phyloP scores from a whole-genome alignment of 1,140 invertebrate genomes.

The Drosophila yakuba region DNA sequence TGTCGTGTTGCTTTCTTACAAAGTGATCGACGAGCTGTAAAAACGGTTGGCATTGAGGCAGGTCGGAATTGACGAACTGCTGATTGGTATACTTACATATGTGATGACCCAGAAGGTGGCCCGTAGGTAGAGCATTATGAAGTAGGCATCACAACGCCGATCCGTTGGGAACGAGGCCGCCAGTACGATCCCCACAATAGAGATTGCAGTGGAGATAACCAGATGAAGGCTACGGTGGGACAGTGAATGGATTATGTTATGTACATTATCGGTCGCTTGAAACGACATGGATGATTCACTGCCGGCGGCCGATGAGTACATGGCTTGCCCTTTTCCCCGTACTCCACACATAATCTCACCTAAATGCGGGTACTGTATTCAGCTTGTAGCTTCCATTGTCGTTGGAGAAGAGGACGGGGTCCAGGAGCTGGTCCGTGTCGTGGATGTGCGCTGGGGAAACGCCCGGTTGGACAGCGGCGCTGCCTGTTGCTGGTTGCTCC shows the following conservation, averaged over 20 bases:
- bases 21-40: constrained; percentile 86
- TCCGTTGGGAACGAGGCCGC: constrained; percentile 86
- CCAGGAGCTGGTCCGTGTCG: constrained; percentile 59
- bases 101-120: constrained; percentile 88
- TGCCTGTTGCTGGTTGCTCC: constrained; percentile 37
- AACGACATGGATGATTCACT: constrained; percentile 54
- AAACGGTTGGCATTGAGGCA: constrained; percentile 31
- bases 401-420: constrained; percentile 63
- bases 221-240: constrained; percentile 83
- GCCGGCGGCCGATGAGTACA: constrained; percentile 7
- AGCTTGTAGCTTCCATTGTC: constrained; percentile 69
- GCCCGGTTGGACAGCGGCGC: constrained; percentile 41
- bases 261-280: constrained; percentile 14
- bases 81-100: constrained; percentile 84
- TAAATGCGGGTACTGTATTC: constrained; percentile 82
- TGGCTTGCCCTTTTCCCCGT: not conserved
- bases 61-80: constrained; percentile 20
- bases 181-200: constrained; percentile 87
- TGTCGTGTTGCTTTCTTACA: constrained; percentile 86
- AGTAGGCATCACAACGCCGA: constrained; percentile 88
- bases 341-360: constrained; percentile 47
- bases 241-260: constrained; percentile 30
- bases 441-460: constrained; percentile 19
- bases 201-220: constrained; percentile 86
- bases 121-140: constrained; percentile 88